phyloP scores from a whole-genome alignment of 2,888 invertebrate genomes.

The Halictus quadricinctus region DNA sequence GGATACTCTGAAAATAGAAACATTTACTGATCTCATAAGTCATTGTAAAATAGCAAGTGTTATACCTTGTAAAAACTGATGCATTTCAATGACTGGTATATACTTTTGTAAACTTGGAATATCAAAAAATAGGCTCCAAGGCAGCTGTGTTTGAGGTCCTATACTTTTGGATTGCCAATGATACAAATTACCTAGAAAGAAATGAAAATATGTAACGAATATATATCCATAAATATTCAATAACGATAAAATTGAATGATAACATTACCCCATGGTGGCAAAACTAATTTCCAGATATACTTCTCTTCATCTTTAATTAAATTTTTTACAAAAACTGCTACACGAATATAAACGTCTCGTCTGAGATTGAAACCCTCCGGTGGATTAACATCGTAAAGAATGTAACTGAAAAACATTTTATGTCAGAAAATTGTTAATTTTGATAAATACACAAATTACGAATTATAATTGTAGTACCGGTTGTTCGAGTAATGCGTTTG shows the following conservation, averaged over 20 bases:
- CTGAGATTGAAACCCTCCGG: constrained; percentile 98
- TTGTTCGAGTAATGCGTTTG: constrained; percentile 55
- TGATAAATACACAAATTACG: constrained; percentile 6
- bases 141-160: constrained; percentile 85
- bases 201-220: constrained; percentile 15
- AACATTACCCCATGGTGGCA: constrained; percentile 94
- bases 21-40: not conserved
- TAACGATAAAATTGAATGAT: not conserved
- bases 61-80: constrained; percentile 89
- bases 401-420: constrained; percentile 84
- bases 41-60: not conserved
- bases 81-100: constrained; percentile 93
- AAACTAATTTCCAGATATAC: constrained; percentile 87
- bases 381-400: constrained; percentile 97
- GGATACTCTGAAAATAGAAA: constrained; percentile 81
- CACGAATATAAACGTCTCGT: constrained; percentile 96
- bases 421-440: constrained; percentile 12
- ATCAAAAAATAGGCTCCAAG: constrained; percentile 95
- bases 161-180: constrained; percentile 91
- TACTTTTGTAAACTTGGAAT: constrained; percentile 89
- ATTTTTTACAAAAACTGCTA: constrained; percentile 91
- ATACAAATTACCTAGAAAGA: constrained; percentile 85
- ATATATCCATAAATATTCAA: not conserved
- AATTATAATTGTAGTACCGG: constrained; percentile 57
- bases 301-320: constrained; percentile 84